phyloP scores from a whole-genome alignment of 1,140 invertebrate species.

The Gyrodactylus salaris region DNA sequence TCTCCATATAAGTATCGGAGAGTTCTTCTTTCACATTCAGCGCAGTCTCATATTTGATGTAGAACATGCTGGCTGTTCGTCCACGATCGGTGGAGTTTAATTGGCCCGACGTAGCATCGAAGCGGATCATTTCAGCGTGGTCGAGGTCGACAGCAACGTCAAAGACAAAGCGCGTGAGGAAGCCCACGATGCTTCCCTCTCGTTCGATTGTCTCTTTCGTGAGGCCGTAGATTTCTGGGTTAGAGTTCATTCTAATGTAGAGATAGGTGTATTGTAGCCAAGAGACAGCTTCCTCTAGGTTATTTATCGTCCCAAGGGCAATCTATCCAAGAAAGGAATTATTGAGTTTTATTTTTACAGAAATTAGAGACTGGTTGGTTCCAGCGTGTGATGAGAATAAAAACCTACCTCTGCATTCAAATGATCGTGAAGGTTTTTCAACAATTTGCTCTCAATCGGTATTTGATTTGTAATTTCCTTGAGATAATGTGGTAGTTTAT shows the following conservation, averaged over 20 bases:
- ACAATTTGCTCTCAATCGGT: slow-evolving; percentile 87
- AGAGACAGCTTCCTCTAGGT: slow-evolving; percentile 66
- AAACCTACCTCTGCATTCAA: slow-evolving; percentile 60
- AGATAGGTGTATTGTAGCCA: slow-evolving; percentile 93
- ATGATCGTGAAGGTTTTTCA: slow-evolving; percentile 60
- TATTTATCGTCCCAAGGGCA: slow-evolving; percentile 61
- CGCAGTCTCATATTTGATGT: slow-evolving; percentile 81
- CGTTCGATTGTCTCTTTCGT: slow-evolving; percentile 22
- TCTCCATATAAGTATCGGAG: slow-evolving; percentile 38
- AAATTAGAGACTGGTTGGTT: neutral
- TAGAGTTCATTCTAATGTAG: slow-evolving; percentile 60
- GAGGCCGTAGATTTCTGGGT: slow-evolving; percentile 57
- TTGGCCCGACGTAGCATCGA: slow-evolving; percentile 42
- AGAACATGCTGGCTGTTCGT: slow-evolving; percentile 75
- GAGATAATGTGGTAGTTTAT: slow-evolving; percentile 67
- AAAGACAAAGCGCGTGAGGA: slow-evolving; percentile 38
- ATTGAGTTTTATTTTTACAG: neutral
- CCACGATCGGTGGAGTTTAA: slow-evolving; percentile 49
- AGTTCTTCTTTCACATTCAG: slow-evolving; percentile 30
- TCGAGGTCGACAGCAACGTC: slow-evolving; percentile 46
- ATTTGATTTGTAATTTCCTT: slow-evolving; percentile 70
- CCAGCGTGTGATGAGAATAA: slow-evolving; percentile 10
- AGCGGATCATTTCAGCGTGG: slow-evolving; percentile 67
- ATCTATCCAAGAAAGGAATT: slow-evolving; percentile 27
- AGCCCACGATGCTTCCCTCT: slow-evolving; percentile 37